A percentile compares a stretch with the other conserved stretches of the same genome.
phyloP scores from a whole-genome alignment of 2,113 vertebrate genomes.

The Erythrocercus mccallii region DNA sequence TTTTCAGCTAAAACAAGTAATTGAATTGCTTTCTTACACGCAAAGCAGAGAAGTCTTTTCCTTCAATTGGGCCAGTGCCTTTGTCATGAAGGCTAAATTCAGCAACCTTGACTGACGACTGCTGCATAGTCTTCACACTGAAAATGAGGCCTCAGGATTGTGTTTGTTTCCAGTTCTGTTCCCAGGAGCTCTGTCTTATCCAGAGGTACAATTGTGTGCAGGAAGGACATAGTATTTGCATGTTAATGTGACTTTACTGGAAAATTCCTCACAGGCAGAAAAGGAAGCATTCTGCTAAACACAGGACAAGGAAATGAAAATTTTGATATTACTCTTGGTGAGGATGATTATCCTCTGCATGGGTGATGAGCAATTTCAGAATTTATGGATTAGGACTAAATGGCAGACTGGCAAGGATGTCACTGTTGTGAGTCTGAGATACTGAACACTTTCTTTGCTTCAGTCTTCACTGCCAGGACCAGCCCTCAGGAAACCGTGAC shows the following conservation, averaged over 20 bases:
- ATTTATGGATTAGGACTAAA: not conserved
- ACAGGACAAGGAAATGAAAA: not conserved
- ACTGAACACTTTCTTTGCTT: not conserved
- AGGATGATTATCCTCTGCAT: not conserved
- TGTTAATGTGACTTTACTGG: not conserved
- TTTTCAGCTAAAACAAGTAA: not conserved
- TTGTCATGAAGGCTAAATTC: not conserved
- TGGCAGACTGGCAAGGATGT: not conserved
- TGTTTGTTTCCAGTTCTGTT: not conserved
- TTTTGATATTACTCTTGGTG: not conserved
- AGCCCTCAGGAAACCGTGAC: not conserved
- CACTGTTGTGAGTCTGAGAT: not conserved
- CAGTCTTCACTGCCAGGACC: not conserved
- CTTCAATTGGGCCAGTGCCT: not conserved
- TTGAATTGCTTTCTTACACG: not conserved
- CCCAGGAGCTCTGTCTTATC: not conserved
- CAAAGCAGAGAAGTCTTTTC: not conserved
- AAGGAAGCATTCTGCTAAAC: not conserved
- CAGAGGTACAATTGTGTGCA: not conserved
- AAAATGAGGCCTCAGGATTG: not conserved
- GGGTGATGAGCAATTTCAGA: not conserved
- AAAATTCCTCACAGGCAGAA: not conserved
- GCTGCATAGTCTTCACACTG: not conserved
- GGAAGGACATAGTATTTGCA: not conserved
- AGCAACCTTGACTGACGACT: not conserved